These are phyloP conservation scores for Percopsis transmontana DNA, from an alignment of 2,113 vertebrate genomes.

Conservation along the genomic window DNA sequence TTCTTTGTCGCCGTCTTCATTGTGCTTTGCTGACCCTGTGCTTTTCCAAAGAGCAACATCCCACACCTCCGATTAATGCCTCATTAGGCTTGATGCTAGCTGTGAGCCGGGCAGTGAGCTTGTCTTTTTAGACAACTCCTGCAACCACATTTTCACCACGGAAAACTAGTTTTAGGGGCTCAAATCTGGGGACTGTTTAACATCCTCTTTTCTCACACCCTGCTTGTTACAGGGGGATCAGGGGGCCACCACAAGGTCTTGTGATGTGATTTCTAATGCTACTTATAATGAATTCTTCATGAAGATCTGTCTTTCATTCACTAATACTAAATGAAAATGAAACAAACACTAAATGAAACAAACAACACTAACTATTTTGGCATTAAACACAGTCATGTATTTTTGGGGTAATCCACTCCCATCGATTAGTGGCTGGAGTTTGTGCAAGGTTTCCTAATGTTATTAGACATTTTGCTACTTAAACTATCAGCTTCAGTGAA, in stretches of 20 bases:
- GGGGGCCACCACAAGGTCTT: conserved; percentile 54
- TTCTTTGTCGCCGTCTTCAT: conserved; percentile 77
- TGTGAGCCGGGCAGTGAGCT: conserved; percentile 56
- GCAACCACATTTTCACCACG: conserved; percentile 52
- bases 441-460: too few relatives aligned
- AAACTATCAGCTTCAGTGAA: neutral
- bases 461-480: too few relatives aligned
- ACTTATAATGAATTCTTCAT: conserved; percentile 55
- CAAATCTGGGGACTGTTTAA: conserved; percentile 61
- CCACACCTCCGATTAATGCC: conserved; percentile 80
- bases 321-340: neutral
- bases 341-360: too few relatives aligned
- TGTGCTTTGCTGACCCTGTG: conserved; percentile 70
- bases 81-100: conserved; percentile 73
- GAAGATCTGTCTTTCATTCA: conserved; percentile 46
- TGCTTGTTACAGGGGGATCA: conserved; percentile 52
- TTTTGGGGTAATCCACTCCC: too few relatives aligned
- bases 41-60: conserved; percentile 73
- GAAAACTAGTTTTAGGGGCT: conserved; percentile 35
- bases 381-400: too few relatives aligned
- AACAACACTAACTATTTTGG: too few relatives aligned
- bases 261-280: conserved; percentile 45
- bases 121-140: conserved; percentile 66
- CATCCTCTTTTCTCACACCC: conserved; percentile 66
- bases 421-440: too few relatives aligned